Conservation (phyloP, 2,888 invertebrate species). For the Oasisia sp. region DNA sequence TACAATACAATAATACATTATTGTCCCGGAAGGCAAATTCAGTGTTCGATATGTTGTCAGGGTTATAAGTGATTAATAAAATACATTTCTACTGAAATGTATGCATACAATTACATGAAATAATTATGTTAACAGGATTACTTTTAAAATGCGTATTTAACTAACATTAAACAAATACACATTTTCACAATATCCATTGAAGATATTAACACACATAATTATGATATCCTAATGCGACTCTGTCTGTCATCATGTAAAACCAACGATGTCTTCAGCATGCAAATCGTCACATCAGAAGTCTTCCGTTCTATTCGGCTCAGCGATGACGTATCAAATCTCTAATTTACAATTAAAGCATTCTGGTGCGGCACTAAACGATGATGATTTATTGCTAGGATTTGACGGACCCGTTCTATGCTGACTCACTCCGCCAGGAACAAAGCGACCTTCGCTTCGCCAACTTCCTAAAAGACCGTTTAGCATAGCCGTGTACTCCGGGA, state of each 20-base stretch:
- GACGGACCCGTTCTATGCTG: not conserved
- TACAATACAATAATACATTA: no score
- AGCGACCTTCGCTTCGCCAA: not conserved
- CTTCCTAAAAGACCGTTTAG: slow-evolving; percentile 10
- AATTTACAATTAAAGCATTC: not conserved
- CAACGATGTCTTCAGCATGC: not conserved
- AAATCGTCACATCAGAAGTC: not conserved
- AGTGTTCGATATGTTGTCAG: no score
- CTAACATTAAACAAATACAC: no score
- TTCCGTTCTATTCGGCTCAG: not conserved
- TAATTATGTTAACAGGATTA: no score
- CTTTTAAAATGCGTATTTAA: no score
- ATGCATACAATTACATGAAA: no score
- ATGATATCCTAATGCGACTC: not conserved
- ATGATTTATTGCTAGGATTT: not conserved
- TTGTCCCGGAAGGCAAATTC: no score
- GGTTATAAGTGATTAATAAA: no score
- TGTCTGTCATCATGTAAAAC: not conserved
- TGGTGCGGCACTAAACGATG: not conserved
- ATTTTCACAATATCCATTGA: no score
- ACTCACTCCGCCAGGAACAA: not conserved
- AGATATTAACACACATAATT: no score
- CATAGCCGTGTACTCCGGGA: not conserved
- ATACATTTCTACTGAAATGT: no score
- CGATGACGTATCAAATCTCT: slow-evolving; percentile 13